phyloP scores from a whole-genome alignment of 1,140 invertebrate genomes.

The Vanessa atalanta region DNA sequence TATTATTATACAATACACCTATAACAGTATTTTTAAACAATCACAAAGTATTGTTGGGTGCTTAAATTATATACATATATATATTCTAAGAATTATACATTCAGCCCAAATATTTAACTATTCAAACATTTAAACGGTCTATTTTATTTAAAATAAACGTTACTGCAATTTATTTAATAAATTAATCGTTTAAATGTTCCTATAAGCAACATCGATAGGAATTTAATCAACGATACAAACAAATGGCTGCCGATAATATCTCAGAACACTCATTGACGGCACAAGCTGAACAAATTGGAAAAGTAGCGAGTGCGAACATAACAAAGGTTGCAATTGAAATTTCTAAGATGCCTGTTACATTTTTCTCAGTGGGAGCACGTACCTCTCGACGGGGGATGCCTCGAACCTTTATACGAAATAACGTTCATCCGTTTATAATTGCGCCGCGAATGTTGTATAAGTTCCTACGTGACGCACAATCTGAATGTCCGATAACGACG shows the following conservation, averaged over 20 bases:
- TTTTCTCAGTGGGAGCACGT: slow-evolving; percentile 74
- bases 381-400: slow-evolving; percentile 62
- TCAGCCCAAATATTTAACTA: too few species aligned
- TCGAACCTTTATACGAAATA: slow-evolving; percentile 56
- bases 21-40: too few species aligned
- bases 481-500: slow-evolving; percentile 36
- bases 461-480: slow-evolving; percentile 62
- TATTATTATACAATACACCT: too few species aligned
- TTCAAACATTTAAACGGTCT: too few species aligned
- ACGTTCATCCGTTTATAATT: slow-evolving; percentile 67
- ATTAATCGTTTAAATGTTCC: background rate
- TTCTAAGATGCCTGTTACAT: slow-evolving; percentile 74
- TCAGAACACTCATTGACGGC: slow-evolving; percentile 64
- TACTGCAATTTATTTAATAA: background rate
- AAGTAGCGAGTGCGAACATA: slow-evolving; percentile 63
- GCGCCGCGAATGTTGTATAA: slow-evolving; percentile 58
- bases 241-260: slow-evolving; percentile 70
- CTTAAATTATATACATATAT: too few species aligned
- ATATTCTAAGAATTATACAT: too few species aligned
- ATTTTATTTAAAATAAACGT: too few species aligned
- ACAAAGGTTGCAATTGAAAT: slow-evolving; percentile 77
- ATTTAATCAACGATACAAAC: slow-evolving; percentile 73
- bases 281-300: slow-evolving; percentile 72
- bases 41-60: too few species aligned
- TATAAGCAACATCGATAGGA: slow-evolving; percentile 48